phyloP scores from a whole-genome alignment of 2,888 invertebrate genomes.

The Meghimatium bilineatum region DNA sequence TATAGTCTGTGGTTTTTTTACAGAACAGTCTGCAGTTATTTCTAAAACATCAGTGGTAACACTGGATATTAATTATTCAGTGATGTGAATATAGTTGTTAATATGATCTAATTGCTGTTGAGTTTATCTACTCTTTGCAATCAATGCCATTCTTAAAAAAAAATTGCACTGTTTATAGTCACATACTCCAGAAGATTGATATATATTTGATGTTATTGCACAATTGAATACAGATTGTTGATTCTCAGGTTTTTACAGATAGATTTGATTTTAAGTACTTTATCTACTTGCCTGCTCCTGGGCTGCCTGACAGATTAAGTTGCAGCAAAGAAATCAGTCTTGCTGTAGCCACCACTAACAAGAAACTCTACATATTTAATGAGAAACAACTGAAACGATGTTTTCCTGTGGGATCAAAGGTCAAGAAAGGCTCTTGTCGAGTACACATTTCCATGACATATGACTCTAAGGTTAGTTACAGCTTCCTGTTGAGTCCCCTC shows the following conservation, averaged over 20 bases:
- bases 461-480: constrained; percentile 36
- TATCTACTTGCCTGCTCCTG: constrained; percentile 56
- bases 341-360: constrained; percentile 61
- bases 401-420: constrained; percentile 53
- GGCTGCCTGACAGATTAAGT: constrained; percentile 65
- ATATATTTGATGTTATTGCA: no score
- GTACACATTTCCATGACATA: constrained; percentile 37
- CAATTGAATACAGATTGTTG: no score
- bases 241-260: constrained; percentile 55
- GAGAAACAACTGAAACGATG: constrained; percentile 41
- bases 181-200: no score
- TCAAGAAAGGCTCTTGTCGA: constrained; percentile 18
- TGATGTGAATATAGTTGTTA: no score
- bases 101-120: no score
- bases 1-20: no score
- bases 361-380: constrained; percentile 65
- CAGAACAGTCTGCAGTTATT: no score
- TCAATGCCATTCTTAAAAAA: no score
- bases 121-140: no score
- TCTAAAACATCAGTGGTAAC: no score
- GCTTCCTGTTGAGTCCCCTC: neutral
- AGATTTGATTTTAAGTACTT: constrained; percentile 62
- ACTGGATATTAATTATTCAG: no score
- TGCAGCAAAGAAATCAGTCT: constrained; percentile 65
- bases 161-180: no score